Base-by-base conservation (phyloP, 2,888 invertebrate species). In the Sarcophaga variegata region DNA sequence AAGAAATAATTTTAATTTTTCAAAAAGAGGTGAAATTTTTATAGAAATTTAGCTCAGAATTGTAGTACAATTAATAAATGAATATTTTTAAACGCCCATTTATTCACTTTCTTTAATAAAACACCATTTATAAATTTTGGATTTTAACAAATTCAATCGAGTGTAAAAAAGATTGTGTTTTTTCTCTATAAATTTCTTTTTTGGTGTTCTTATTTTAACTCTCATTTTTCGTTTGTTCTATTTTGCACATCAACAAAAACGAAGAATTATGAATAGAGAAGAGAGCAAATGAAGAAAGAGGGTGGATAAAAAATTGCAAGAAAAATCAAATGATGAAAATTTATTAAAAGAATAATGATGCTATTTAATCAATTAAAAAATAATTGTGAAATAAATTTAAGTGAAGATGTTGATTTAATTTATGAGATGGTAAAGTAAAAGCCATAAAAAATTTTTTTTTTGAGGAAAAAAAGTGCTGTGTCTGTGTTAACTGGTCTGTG, bases 1-100 rank as follows among this genome's bases (percentile, higher is more conserved):
- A 59, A 37, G 25, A 37, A 66, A 75, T 67, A 45, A 64, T 75
- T 59, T 71, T 62, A 72, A 76, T 64, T 80, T 72, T 86, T 75
- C 83, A 86, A 83, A 74, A 81, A 67, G 74, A 83, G 83, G 86
- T 83, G 83, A 83, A 86, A 80, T 86, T 86, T 80, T 49, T 11
- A 47, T 45, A 20, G 71, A 82, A 67, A 67, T 37, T 47, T 14
- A 70, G 49, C 11, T 60, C 5, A 54, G 10, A 27, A 14, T 66
- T 12, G 22, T 22, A 70, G 12, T 79, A 64, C 60, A 49, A 14
- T 22, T 45, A 64, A 77, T 78, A 54, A 60, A 79, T 79, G 17
- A 20, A 12, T 64, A 72, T 74, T 78, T 63, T 45, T 3, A 59
- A 60, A 59, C 54, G 62, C 12, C 63, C 20, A 69, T 70, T 27